Evolutionary conservation across 2,113 vertebrate species (phyloP).

Genomic region (Xiphophorus hellerii): DNA sequence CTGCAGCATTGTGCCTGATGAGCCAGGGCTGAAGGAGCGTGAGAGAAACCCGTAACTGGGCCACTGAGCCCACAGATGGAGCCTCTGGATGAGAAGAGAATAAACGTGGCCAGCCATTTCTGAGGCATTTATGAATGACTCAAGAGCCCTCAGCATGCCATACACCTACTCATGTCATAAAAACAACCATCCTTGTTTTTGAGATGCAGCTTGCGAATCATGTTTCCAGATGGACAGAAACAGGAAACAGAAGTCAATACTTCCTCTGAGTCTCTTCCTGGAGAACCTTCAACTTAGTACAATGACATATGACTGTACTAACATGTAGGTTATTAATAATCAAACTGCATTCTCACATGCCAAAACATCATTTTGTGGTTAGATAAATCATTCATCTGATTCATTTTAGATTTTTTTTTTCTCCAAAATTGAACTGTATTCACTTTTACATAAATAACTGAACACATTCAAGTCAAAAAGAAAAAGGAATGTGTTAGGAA

Average conservation of each 20-base stretch:
- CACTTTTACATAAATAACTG: background rate
- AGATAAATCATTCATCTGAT: background rate
- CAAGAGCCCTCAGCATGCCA: conserved; percentile 41
- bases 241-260: conserved; percentile 34
- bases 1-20: conserved; percentile 50
- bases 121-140: conserved; percentile 60
- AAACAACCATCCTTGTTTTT: conserved; percentile 16
- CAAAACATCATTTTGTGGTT: background rate
- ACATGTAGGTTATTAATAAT: conserved; percentile 1
- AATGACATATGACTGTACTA: conserved; percentile 7
- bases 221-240: conserved; percentile 36
- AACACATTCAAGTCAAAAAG: no score
- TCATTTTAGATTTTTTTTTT: background rate
- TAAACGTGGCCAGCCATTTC: conserved; percentile 51
- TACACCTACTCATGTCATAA: conserved; percentile 47
- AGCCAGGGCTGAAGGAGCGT: conserved; percentile 60
- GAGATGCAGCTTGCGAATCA: conserved; percentile 23
- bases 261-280: conserved; percentile 28
- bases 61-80: conserved; percentile 65
- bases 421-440: background rate
- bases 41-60: conserved; percentile 68
- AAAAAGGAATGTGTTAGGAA: no score
- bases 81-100: conserved; percentile 55
- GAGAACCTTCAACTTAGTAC: conserved; percentile 18
- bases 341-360: conserved; percentile 1